Evolutionary conservation across 2,113 vertebrate species (phyloP).

Genomic region (Pan paniscus): DNA sequence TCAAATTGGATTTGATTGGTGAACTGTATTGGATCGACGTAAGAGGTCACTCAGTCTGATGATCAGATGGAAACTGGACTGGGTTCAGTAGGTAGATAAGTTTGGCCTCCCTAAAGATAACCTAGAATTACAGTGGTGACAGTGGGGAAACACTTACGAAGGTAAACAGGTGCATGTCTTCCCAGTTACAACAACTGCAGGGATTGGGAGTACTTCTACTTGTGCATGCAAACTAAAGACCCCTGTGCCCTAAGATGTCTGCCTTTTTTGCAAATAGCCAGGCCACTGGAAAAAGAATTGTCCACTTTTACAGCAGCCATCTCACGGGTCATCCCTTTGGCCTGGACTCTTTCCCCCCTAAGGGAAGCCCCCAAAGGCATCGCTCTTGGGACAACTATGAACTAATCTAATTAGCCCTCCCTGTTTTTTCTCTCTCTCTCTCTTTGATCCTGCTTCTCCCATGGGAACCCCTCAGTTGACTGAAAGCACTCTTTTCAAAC

Average conservation of each 20-base stretch:
- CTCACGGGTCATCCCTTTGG: neutral
- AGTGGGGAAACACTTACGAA: neutral
- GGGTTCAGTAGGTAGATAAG: no score
- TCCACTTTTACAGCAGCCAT: neutral
- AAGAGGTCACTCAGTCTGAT: neutral
- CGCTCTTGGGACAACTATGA: neutral
- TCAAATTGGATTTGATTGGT: no score
- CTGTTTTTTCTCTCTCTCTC: neutral
- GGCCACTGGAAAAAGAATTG: neutral
- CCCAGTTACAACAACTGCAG: neutral
- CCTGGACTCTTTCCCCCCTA: neutral
- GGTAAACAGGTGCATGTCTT: neutral
- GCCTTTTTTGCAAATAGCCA: neutral
- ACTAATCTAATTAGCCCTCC: neutral
- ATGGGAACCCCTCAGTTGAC: neutral
- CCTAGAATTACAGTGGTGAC: neutral
- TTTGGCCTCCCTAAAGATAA: neutral
- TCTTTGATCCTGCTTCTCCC: neutral
- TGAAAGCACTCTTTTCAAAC: neutral
- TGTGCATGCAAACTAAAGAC: neutral
- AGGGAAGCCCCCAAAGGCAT: neutral
- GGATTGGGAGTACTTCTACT: no score
- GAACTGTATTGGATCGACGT: no score
- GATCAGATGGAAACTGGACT: neutral
- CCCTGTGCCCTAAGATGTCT: no score